A percentile compares a stretch with the other conserved stretches of the same genome.
phyloP scores from a whole-genome alignment of 2,888 invertebrate species.

The Pachliopta kotzebuea region DNA sequence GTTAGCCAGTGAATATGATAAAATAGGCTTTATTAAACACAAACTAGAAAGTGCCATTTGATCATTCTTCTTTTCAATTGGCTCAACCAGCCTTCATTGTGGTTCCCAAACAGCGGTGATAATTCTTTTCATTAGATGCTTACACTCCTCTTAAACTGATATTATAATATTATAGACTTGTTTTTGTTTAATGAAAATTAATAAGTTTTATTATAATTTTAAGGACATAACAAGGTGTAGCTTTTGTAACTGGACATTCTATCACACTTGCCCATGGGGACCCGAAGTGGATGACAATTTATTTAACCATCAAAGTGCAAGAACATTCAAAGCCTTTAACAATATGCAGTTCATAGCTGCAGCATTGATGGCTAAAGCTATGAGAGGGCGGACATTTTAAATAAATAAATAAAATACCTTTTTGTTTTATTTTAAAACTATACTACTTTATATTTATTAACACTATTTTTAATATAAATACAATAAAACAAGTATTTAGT shows the following conservation, averaged over 20 bases:
- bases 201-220: slow-evolving; percentile 26
- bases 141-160: too few species aligned
- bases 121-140: too few species aligned
- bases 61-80: too few species aligned
- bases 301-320: slow-evolving; percentile 50
- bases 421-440: slow-evolving; percentile 11
- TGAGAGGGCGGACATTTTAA: slow-evolving; percentile 48
- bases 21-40: too few species aligned
- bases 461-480: background rate
- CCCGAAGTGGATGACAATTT: slow-evolving; percentile 53
- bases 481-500: too few species aligned
- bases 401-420: slow-evolving; percentile 11
- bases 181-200: background rate
- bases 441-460: background rate
- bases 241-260: slow-evolving; percentile 53
- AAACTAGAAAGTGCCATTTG: too few species aligned
- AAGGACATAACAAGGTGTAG: slow-evolving; percentile 51
- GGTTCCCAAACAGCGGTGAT: too few species aligned
- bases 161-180: background rate
- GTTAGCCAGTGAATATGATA: too few species aligned
- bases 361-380: slow-evolving; percentile 55
- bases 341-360: slow-evolving; percentile 67
- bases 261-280: slow-evolving; percentile 64
- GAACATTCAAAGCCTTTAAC: slow-evolving; percentile 54
- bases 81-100: too few species aligned